Evolutionary conservation across 1,140 invertebrate species (phyloP).

Genomic region (Lordiphosa clarofinis): DNA sequence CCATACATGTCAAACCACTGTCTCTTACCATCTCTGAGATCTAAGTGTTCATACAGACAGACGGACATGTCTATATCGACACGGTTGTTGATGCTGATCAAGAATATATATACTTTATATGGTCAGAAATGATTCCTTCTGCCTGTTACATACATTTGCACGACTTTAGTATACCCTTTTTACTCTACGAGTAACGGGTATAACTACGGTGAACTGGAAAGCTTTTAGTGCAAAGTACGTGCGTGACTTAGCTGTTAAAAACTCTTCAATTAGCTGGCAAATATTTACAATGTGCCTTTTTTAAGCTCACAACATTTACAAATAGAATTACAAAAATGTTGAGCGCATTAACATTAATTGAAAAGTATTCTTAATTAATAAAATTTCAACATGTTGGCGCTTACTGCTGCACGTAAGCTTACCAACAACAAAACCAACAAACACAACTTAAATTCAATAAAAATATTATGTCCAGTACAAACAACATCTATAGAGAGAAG

Average conservation of each 20-base stretch:
- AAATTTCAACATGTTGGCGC: constrained; percentile 59
- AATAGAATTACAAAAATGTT: constrained; percentile 72
- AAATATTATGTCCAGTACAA: constrained; percentile 59
- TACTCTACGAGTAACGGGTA: too few relatives aligned
- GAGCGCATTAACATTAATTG: constrained; percentile 73
- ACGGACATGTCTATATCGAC: too few relatives aligned
- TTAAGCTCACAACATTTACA: constrained; percentile 49
- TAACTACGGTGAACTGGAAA: not conserved
- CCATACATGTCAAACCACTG: too few relatives aligned
- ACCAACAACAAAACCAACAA: constrained; percentile 7
- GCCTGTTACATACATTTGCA: too few relatives aligned
- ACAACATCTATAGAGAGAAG: constrained; percentile 31
- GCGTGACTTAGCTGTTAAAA: constrained; percentile 11
- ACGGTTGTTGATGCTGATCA: too few relatives aligned
- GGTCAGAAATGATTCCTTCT: too few relatives aligned
- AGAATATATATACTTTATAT: too few relatives aligned
- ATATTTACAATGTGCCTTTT: constrained; percentile 34
- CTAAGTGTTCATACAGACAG: too few relatives aligned
- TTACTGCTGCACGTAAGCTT: constrained; percentile 40
- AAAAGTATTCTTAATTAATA: constrained; percentile 77
- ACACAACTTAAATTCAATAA: constrained; percentile 37
- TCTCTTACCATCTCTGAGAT: too few relatives aligned
- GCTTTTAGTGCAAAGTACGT: not conserved
- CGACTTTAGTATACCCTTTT: too few relatives aligned
- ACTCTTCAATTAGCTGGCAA: constrained; percentile 34